Conservation (phyloP, 2,888 invertebrate genomes). For the Lycocerus yunnanus region DNA sequence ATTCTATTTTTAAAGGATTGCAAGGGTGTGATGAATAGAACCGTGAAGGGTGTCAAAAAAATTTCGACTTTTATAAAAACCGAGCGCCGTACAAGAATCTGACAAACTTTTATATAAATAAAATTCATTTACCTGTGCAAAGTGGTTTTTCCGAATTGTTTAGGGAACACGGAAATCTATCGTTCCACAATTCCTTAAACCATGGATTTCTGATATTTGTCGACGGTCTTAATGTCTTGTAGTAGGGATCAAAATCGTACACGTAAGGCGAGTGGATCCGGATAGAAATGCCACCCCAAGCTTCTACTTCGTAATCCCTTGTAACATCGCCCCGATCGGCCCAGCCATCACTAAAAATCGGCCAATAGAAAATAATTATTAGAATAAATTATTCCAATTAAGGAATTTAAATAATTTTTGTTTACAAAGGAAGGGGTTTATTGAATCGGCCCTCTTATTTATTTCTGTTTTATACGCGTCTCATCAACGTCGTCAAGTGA, state of each 20-base stretch:
- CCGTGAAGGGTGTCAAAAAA: too few species aligned
- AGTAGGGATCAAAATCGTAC: constrained; percentile 67
- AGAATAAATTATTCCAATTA: not conserved
- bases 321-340: constrained; percentile 76
- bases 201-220: constrained; percentile 72
- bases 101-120: too few species aligned
- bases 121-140: not conserved
- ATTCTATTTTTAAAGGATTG: not conserved
- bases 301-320: constrained; percentile 66
- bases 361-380: not conserved
- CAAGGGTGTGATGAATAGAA: not conserved
- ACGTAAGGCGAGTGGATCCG: constrained; percentile 76
- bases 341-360: constrained; percentile 74
- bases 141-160: constrained; percentile 13
- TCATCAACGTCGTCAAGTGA: not conserved
- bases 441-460: not conserved
- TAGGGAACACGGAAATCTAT: constrained; percentile 66
- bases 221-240: constrained; percentile 66
- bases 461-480: not conserved
- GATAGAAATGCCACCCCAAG: constrained; percentile 73
- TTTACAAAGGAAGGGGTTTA: not conserved
- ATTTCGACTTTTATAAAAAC: too few species aligned
- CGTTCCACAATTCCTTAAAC: constrained; percentile 80
- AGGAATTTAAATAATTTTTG: not conserved
- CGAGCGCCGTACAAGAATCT: too few species aligned